phyloP scores from a whole-genome alignment of 2,888 invertebrate genomes.

The Frankliniella intonsa region DNA sequence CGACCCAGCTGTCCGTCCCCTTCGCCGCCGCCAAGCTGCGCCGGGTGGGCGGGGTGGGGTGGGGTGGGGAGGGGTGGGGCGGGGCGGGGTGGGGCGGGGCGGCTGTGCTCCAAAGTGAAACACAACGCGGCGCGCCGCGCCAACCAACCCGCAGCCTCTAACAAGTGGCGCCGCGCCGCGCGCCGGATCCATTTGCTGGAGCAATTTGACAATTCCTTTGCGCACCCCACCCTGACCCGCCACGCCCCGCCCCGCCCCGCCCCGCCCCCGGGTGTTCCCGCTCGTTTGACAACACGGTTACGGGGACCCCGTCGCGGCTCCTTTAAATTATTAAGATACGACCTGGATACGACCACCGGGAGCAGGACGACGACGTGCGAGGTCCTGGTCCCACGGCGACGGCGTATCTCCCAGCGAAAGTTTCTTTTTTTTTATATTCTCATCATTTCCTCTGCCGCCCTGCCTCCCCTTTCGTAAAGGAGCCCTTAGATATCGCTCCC shows the following conservation, averaged over 20 bases:
- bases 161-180: background rate
- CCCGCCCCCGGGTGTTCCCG: background rate
- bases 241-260: background rate
- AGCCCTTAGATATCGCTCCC: background rate
- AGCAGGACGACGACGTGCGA: background rate
- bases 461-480: background rate
- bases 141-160: background rate
- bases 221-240: background rate
- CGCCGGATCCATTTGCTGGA: background rate
- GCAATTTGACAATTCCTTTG: slow-evolving; percentile 21
- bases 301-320: background rate
- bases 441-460: background rate
- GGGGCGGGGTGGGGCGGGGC: background rate
- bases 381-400: background rate
- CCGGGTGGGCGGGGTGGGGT: background rate
- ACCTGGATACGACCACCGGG: background rate
- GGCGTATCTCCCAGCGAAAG: background rate
- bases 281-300: background rate
- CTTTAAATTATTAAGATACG: background rate
- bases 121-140: background rate
- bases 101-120: background rate
- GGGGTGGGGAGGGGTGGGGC: background rate
- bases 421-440: background rate
- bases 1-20: background rate
- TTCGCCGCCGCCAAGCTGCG: background rate